Base-by-base conservation (phyloP, 2,113 vertebrate genomes). In the Rhinolophus ferrumequinum region DNA sequence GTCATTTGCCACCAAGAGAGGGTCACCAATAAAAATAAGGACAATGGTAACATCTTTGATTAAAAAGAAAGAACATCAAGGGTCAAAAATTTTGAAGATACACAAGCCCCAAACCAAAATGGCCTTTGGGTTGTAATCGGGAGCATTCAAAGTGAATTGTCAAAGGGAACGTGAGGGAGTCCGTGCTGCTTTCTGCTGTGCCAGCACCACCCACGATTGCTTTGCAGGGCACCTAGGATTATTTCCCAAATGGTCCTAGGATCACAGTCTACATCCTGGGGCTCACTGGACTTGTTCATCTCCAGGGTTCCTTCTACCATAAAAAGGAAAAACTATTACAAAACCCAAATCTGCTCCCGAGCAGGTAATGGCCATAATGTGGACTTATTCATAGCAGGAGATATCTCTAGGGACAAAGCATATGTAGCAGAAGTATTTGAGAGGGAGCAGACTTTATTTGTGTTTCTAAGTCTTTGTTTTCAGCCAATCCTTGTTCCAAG, bases 401-500 rank as follows among this genome's bases (percentile, higher is more conserved):
- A 33, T 0, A 0, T 21, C 33, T 79, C 24, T 0, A 3, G 22
- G 21, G 35, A 33, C 26, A 30, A 60, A 44, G 14, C 0, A 0
- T 5, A 3, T 8, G 24, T 81, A 56, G 22, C 38, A 96, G 73
- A 96, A 97, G 79, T 19, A 2, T 0, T 3, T 5, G 38, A 13
- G 66, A 28, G 18, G 6, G 35, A 47, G 18, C 15, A 0, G 0
- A 64, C 98, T 50, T 95, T 97, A 98, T 98, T 97, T 86, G 89
- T 16, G 24, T 26, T 54, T 91, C 97, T 30, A 85, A 73, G 35
- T 95, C 88, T 77, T 62, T 88, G 14, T 79, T 97, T 90, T 92
- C 97, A 87, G 96, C 88, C 33, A 58, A 28, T 64, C 41, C 92
- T 96, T 96, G 94, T 81, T 94, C 96, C 81, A 93, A 96, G 96